Evolutionary conservation across 1,140 invertebrate species (phyloP), one percentile per base, ranked within the genome.

Genomic region (Drosophila erecta): DNA sequence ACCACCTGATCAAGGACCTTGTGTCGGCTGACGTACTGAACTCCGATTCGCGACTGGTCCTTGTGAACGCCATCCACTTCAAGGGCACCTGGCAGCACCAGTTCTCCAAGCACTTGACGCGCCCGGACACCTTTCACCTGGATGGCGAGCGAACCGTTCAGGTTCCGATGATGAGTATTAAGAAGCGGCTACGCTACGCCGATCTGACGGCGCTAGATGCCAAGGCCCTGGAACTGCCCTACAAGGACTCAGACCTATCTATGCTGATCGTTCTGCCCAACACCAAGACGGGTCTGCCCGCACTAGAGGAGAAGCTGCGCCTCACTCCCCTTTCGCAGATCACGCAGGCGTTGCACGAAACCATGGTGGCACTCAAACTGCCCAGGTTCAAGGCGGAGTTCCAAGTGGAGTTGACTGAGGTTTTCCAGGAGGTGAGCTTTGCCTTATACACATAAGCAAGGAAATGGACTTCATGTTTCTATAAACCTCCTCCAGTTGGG

Each of bases 41-140:
- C 53, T 10, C 12, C 0, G 24, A 77, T 3, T 93, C 93, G 76
- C 92, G 47, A 20, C 60, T 95, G 55, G 92, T 96, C 8, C 90
- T 96, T 10, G 92, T 94, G 1, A 96, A 96, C 87, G 95, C 95
- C 3, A 93, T 96, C 30, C 95, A 95, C 81, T 96, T 96, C 46
- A 92, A 92, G 43, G 91, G 91, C 43, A 76, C 64, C n/a, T 92
- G 91, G 90, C 43, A 58, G 30, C 71, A 90, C 49, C 40, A 71
- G 43, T 92, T 91, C 44, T 54, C 58, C 2, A 57, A 69, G 57
- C 11, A 37, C 10, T 40, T 91, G 7, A 90, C 81, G 1, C 64
- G 38, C 0, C 60, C 59, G 7, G 77, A 86, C 10, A 35, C 54
- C 20, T 92, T 92, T 56, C 57, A 90, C 46, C 24, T 90, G 33